A percentile compares a stretch with the other conserved stretches of the same genome.
These are phyloP conservation scores for Bradypus variegatus DNA, from an alignment of 2,797 vertebrate species.

Conservation along the genomic window DNA sequence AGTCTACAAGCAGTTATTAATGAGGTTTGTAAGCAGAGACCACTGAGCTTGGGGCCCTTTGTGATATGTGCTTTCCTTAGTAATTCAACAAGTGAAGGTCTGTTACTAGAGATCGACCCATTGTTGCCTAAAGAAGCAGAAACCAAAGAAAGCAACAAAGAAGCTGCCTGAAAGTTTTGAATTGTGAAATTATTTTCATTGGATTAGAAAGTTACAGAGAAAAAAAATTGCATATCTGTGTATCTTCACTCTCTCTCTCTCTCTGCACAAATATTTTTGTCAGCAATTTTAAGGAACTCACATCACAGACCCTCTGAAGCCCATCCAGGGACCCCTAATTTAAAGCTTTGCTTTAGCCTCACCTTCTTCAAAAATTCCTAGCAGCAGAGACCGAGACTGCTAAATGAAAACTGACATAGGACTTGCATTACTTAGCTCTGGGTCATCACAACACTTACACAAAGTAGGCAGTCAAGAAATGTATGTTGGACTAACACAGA, in stretches of 20 bases:
- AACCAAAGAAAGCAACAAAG: constrained; percentile 13
- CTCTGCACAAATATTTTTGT: background rate
- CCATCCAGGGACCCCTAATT: background rate
- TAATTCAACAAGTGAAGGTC: constrained; percentile 85
- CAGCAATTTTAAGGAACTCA: background rate
- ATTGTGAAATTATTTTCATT: constrained; percentile 25
- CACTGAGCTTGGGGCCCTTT: constrained; percentile 73
- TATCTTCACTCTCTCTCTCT: no score
- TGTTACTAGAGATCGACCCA: constrained; percentile 77
- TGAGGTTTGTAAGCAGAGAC: no score
- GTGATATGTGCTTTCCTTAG: constrained; percentile 78
- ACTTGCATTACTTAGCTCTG: background rate
- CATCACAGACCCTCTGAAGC: background rate
- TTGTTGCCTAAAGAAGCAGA: constrained; percentile 73
- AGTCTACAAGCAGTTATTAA: no score
- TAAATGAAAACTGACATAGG: background rate
- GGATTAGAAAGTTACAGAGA: constrained; percentile 31
- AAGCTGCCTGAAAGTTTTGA: constrained; percentile 3
- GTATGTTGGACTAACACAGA: background rate
- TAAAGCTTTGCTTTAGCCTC: background rate
- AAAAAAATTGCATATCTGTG: background rate
- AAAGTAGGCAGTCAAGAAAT: background rate
- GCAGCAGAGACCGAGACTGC: background rate
- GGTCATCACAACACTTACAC: background rate
- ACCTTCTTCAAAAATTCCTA: background rate